Conservation (phyloP, 2,888 invertebrate genomes). For the Erebia palarica region DNA sequence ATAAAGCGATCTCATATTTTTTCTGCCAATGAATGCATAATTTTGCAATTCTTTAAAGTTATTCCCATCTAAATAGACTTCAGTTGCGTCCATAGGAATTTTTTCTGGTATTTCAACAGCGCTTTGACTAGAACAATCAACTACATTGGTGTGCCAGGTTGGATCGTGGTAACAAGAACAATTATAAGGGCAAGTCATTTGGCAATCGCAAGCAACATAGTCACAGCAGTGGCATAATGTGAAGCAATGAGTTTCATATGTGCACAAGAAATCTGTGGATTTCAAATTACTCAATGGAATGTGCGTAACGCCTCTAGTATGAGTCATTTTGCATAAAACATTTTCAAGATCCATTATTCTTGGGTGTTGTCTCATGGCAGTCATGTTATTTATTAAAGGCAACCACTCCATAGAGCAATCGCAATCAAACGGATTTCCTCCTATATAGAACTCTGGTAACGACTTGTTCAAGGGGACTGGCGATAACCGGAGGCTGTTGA, state of each 20-base stretch:
- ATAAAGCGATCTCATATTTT: conserved; percentile 93
- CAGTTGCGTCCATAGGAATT: conserved; percentile 97
- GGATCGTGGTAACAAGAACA: conserved; percentile 97
- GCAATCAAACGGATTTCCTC: conserved; percentile 96
- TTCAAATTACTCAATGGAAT: conserved; percentile 88
- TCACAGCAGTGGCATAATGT: conserved; percentile 97
- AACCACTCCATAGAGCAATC: conserved; percentile 98
- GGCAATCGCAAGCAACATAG: conserved; percentile 97
- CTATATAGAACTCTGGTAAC: conserved; percentile 94
- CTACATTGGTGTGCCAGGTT: conserved; percentile 95
- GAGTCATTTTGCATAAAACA: conserved; percentile 93
- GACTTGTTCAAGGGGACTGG: conserved; percentile 88
- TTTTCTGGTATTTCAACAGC: conserved; percentile 90
- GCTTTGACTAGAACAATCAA: conserved; percentile 92
- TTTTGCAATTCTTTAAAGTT: conserved; percentile 92
- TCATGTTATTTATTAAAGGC: conserved; percentile 93
- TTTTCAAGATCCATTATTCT: conserved; percentile 94
- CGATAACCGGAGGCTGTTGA: conserved; percentile 90
- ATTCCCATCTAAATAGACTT: conserved; percentile 95
- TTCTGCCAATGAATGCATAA: conserved; percentile 94
- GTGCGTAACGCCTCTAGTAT: conserved; percentile 90
- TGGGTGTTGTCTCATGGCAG: conserved; percentile 91
- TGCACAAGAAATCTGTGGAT: conserved; percentile 93
- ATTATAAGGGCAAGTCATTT: conserved; percentile 96
- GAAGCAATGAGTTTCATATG: conserved; percentile 95